A percentile compares a stretch with the other conserved stretches of the same genome.
phyloP scores from a whole-genome alignment of 2,888 invertebrate species.

The Dioctria linearis region DNA sequence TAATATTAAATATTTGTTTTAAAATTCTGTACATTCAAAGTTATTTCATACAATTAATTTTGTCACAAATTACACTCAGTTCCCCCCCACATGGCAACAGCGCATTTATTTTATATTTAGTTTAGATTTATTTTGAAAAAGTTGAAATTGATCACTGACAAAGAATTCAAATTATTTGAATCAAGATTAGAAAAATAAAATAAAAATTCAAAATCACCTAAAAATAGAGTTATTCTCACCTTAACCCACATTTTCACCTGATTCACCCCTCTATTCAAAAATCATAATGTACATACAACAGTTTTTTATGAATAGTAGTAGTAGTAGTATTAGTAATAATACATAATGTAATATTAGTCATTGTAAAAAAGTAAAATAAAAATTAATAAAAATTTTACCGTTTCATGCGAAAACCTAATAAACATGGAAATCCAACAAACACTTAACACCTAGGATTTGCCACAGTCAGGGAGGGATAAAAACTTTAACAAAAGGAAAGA shows the following conservation, averaged over 20 bases:
- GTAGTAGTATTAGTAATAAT: background rate
- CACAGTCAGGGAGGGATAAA: background rate
- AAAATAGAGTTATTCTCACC: slow-evolving; percentile 28
- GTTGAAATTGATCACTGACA: background rate
- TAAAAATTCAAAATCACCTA: slow-evolving; percentile 1
- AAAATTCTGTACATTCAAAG: no score
- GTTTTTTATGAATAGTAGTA: background rate
- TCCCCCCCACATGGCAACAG: no score
- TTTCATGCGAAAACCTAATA: no score
- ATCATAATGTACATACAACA: background rate
- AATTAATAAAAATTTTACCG: no score
- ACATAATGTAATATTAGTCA: no score
- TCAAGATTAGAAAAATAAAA: slow-evolving; percentile 15
- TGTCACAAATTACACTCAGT: no score
- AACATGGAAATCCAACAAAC: no score
- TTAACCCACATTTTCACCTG: slow-evolving; percentile 12
- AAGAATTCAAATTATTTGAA: slow-evolving; percentile 11
- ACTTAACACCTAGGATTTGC: no score
- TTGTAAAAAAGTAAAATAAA: no score
- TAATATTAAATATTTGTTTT: no score
- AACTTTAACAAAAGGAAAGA: slow-evolving; percentile 12
- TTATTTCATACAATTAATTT: no score
- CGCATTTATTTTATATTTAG: background rate
- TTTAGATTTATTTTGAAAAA: background rate
- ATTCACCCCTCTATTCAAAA: slow-evolving; percentile 5